Base-by-base conservation (phyloP, 2,797 vertebrate species). In the Takifugu ocellatus region DNA sequence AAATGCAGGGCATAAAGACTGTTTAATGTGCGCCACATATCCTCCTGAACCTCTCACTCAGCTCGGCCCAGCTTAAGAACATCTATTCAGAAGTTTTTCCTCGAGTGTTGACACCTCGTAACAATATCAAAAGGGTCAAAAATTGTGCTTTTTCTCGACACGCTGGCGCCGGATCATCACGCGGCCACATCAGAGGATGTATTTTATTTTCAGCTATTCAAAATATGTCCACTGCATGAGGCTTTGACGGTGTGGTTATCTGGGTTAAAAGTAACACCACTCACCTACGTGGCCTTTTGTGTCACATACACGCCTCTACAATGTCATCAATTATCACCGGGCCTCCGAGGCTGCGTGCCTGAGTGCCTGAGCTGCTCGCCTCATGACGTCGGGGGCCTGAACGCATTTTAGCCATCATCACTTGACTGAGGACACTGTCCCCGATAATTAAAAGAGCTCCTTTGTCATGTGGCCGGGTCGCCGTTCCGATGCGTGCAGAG, bases 21-120 rank as follows among this genome's bases (percentile, higher is more conserved):
- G 75, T 90, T 91, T 90, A 89, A 89, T 90, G 86, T 82, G 79
- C 81, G 63, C 78, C 86, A 81, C 86, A 83, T 85, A 80, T 84
- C 84, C 77, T 82, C 78, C 67, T 24, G 26, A 75, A 75, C 56
- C 66, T 58, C 73, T 68, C 75, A 44, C 82, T 74, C 68, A 49
- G 61, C 14, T 63, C 52, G 12, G 16, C 46, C 62, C 6, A 45
- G 43, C 31, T 24, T 17, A 36, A 52, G 55, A 61, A 72, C 43
- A 39, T 52, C 56, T 16, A 1, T 39, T 25, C 44, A 11, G 27
- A 17, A 6, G 2, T 21, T 52, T 62, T 25, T 47, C 44, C 39
- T 66, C 27, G 15, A 43, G 51, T 54, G 56, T 26, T 49, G 61
- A 76, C 60, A 72, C 59, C 52, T 25, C 56, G 8, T 33, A 33